Conservation (phyloP, 1,140 invertebrate genomes). For the Aphaenogaster floridana region DNA sequence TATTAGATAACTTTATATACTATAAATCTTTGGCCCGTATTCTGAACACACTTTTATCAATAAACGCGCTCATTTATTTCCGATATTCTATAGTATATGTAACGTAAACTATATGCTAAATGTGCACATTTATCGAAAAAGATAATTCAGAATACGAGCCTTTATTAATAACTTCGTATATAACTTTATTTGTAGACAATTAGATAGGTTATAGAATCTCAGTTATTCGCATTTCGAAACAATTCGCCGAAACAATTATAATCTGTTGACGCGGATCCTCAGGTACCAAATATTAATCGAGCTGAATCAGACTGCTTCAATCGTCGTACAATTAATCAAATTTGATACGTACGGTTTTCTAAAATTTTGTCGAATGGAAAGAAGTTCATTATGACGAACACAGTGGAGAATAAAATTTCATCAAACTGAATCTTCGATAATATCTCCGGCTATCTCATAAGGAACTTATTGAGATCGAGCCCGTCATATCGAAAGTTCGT, state of each 20-base stretch:
- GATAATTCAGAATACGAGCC: too few species aligned
- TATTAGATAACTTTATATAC: not conserved
- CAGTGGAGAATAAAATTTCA: not conserved
- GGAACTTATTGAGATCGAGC: not conserved
- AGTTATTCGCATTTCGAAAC: not conserved
- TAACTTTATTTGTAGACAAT: not conserved
- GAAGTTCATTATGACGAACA: not conserved
- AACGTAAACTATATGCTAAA: too few species aligned
- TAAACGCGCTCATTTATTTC: too few species aligned
- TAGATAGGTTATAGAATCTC: not conserved
- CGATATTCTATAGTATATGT: too few species aligned
- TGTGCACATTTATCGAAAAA: too few species aligned
- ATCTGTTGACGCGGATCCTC: not conserved
- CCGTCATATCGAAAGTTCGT: not conserved
- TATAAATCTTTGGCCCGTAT: too few species aligned
- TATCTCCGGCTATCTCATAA: not conserved
- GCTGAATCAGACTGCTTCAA: not conserved
- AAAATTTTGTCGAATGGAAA: not conserved
- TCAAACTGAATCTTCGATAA: not conserved
- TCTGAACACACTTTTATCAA: too few species aligned
- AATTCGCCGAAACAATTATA: not conserved
- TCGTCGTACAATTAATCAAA: not conserved
- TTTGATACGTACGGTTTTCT: not conserved
- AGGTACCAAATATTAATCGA: not conserved
- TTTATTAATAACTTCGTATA: not conserved